phyloP scores from a whole-genome alignment of 2,888 invertebrate genomes.

The Hydropsyche betteni region DNA sequence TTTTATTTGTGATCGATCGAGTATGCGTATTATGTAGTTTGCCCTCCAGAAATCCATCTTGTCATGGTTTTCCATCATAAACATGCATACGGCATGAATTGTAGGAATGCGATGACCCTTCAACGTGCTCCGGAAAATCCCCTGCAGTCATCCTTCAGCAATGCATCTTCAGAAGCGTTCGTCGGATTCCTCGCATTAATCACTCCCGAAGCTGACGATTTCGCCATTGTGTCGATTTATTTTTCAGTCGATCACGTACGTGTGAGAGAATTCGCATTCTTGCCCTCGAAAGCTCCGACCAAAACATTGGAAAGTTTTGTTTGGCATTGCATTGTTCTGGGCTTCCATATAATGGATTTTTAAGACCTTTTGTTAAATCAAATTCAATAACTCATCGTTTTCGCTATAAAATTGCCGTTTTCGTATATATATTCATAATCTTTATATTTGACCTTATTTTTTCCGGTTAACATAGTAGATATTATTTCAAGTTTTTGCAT shows the following conservation, averaged over 20 bases:
- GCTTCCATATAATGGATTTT: too few relatives aligned
- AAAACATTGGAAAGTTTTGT: slow-evolving; percentile 11
- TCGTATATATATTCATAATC: too few relatives aligned
- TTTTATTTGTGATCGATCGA: background rate
- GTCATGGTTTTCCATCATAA: background rate
- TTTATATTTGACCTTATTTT: too few relatives aligned
- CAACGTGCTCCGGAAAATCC: slow-evolving; percentile 5
- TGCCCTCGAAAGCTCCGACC: background rate
- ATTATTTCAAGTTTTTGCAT: too few relatives aligned
- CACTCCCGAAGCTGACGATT: background rate
- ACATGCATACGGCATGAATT: background rate
- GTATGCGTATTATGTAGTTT: background rate
- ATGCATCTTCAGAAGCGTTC: background rate
- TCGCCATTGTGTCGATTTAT: slow-evolving; percentile 8
- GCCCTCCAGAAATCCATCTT: background rate
- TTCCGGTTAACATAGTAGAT: too few relatives aligned
- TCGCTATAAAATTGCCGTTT: too few relatives aligned
- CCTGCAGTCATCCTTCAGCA: background rate
- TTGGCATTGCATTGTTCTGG: too few relatives aligned
- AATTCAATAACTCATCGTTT: too few relatives aligned
- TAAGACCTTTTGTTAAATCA: too few relatives aligned
- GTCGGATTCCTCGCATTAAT: background rate
- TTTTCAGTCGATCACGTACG: background rate
- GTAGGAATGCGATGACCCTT: background rate
- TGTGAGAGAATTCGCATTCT: too few relatives aligned